These are phyloP conservation scores for Oenanthe oenanthe DNA, from an alignment of 2,113 vertebrate genomes.

Conservation along the genomic window DNA sequence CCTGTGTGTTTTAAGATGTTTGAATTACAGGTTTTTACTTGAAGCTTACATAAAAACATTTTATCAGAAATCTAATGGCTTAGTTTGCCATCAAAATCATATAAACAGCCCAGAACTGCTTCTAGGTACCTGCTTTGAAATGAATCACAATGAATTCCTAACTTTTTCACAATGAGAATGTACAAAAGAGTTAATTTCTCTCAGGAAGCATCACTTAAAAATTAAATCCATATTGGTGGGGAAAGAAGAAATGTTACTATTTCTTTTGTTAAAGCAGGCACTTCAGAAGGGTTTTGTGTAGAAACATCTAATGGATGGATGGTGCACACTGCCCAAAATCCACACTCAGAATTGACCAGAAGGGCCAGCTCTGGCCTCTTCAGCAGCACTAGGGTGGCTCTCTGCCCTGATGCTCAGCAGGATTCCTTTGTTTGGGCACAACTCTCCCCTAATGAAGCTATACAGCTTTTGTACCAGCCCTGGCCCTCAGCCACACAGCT, in stretches of 20 bases:
- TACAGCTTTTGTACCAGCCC: background rate
- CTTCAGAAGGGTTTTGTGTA: background rate
- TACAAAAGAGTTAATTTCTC: background rate
- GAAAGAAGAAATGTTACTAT: background rate
- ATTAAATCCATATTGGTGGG: background rate
- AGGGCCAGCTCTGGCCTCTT: background rate
- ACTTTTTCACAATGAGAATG: background rate
- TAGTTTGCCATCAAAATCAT: background rate
- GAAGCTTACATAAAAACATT: background rate
- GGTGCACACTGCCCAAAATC: background rate
- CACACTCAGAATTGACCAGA: background rate
- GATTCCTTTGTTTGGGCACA: background rate
- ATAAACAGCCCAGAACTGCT: background rate
- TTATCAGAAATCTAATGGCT: background rate
- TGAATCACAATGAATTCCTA: background rate
- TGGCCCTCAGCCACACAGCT: background rate
- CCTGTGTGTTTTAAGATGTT: background rate
- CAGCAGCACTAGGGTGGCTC: background rate
- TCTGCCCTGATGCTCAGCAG: background rate
- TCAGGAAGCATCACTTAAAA: background rate
- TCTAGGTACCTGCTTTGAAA: background rate
- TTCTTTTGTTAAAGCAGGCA: background rate
- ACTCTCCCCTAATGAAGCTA: background rate
- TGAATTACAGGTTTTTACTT: background rate
- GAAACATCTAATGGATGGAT: fast-evolving